Conservation (phyloP, 2,888 invertebrate genomes). For the Exephanes ischioxanthus region DNA sequence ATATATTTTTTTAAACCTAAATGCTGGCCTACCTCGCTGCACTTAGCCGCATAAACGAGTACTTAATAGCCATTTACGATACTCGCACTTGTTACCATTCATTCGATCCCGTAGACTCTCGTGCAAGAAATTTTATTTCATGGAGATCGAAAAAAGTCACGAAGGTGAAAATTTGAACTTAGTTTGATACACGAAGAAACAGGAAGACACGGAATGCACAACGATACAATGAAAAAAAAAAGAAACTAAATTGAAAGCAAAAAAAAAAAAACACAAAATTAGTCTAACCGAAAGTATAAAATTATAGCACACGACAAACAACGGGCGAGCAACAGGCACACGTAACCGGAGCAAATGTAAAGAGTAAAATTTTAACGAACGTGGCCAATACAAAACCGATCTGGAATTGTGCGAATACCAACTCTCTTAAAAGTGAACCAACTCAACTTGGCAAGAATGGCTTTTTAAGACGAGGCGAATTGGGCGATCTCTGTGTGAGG, state of each 20-base stretch:
- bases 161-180: not conserved
- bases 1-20: conserved; percentile 1
- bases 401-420: conserved; percentile 80
- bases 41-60: conserved; percentile 23
- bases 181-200: conserved; percentile 9
- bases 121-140: not conserved
- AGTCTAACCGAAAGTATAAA: conserved; percentile 61
- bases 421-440: conserved; percentile 79
- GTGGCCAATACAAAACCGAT: conserved; percentile 80
- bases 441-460: conserved; percentile 82
- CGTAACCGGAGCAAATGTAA: conserved; percentile 82
- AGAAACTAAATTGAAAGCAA: not conserved
- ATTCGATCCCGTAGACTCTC: not conserved
- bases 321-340: conserved; percentile 81
- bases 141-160: not conserved
- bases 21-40: conserved; percentile 28
- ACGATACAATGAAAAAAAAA: not conserved
- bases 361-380: conserved; percentile 82
- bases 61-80: not conserved
- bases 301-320: conserved; percentile 83
- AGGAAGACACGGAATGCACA: conserved; percentile 22
- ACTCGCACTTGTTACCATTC: conserved; percentile 11
- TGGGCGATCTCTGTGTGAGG: conserved; percentile 85
- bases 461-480: conserved; percentile 84
- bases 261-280: conserved; percentile 34